Base-by-base conservation (phyloP, 2,113 vertebrate species). In the Indicator maculatus region DNA sequence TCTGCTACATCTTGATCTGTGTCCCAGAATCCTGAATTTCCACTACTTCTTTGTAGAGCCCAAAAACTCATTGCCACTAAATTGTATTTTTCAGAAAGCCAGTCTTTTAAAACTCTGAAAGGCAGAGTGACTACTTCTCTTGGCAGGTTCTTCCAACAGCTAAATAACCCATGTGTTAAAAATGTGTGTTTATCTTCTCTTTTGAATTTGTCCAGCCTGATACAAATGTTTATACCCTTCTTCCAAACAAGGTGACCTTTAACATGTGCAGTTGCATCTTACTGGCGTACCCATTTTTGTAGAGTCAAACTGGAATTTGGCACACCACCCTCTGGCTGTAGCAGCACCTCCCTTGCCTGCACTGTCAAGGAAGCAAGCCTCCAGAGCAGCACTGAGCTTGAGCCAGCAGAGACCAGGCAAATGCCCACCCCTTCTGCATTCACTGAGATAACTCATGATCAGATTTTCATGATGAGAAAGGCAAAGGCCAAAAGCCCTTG, bases 171-270 rank as follows among this genome's bases (percentile, higher is more conserved):
- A 52, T 31, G 67, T 71, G 78, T 82, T 95, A 72, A 93, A 95
- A 95, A 89, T 44, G 27, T 16, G 41, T 70, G 90, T 89, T 95
- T 93, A 95, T 89, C 77, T 78, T 83, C 84, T 56, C 82, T 63
- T 85, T 55, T 81, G 50, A 53, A 61, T 91, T 91, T 80, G 88
- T 83, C 90, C 80, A 80, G 88, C 64, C 52, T 87, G 73, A 70
- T 8, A 88, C 64, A 93, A 93, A 95, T 86, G 61, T 94, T 95
- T 94, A 89, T 55, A 31, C 56, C 36, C 47, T 67, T 83, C 75
- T 89, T 82, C 81, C 92, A 91, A 89, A 91, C 84, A 87, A 82
- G 78, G 82, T 1, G 2, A 91, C 78, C 63, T 93, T 84, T 53
- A 86, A 84, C 30, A 93, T 2, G 59, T 63, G 53, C 4, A 50